A percentile compares a stretch with the other conserved stretches of the same genome.
Conservation (phyloP, 2,888 invertebrate genomes). For the Nycteola revayana region DNA sequence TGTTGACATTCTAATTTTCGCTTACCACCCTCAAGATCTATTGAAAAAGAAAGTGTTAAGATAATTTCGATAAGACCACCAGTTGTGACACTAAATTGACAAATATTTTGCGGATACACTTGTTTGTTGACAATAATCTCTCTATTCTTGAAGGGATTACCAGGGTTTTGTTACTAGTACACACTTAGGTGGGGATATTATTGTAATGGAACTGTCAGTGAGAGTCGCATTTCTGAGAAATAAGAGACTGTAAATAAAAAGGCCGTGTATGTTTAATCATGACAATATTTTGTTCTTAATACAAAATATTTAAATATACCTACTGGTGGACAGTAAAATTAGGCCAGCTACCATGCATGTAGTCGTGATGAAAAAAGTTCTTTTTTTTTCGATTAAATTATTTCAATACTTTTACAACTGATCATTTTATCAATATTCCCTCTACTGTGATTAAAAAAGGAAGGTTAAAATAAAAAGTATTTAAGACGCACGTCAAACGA, state of each 20-base stretch:
- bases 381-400: no score
- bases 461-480: no score
- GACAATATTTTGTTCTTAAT: no score
- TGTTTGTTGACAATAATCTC: constrained; percentile 54
- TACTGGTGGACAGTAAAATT: no score
- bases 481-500: no score
- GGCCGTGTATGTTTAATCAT: no score
- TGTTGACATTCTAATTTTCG: constrained; percentile 69
- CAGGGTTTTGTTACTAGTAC: constrained; percentile 25
- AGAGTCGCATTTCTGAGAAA: constrained; percentile 32
- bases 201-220: constrained; percentile 28
- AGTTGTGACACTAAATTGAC: constrained; percentile 68
- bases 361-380: no score
- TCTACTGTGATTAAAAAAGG: no score
- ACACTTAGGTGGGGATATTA: constrained; percentile 25
- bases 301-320: no score
- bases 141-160: constrained; percentile 52
- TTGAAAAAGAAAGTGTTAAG: constrained; percentile 59
- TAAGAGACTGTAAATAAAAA: constrained; percentile 8
- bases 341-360: no score
- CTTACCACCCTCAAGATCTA: constrained; percentile 45
- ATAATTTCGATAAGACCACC: constrained; percentile 63
- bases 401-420: no score
- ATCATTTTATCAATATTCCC: no score
- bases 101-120: constrained; percentile 65